Evolutionary conservation across 1,140 invertebrate genomes (phyloP).

Genomic region (Subanguina moxae): DNA sequence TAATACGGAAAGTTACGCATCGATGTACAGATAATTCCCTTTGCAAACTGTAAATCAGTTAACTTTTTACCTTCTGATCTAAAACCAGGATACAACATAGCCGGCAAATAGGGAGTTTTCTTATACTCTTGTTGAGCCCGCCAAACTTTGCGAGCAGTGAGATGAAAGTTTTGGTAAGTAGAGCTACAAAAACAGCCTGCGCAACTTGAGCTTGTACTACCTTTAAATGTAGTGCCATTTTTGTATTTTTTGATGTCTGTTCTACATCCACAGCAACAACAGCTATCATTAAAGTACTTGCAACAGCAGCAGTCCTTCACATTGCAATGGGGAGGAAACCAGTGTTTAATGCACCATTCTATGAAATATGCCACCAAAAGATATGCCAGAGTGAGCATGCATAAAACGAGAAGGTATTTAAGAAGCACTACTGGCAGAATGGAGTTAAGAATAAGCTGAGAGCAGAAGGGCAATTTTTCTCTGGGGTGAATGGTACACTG

Average conservation of each 20-base stretch:
- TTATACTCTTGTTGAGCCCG: neutral
- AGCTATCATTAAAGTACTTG: too few species aligned
- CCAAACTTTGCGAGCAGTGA: neutral
- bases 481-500: slow-evolving; percentile 45
- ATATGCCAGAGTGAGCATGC: slow-evolving; percentile 48
- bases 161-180: too few species aligned
- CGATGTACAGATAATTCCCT: too few species aligned
- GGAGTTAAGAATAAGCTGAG: slow-evolving; percentile 42
- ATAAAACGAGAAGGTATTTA: slow-evolving; percentile 52
- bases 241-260: neutral
- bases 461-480: slow-evolving; percentile 44
- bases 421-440: slow-evolving; percentile 48
- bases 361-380: slow-evolving; percentile 54
- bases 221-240: neutral
- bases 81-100: neutral
- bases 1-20: too few species aligned
- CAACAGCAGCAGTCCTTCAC: neutral
- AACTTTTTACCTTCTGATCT: too few species aligned
- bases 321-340: slow-evolving; percentile 18
- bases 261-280: neutral
- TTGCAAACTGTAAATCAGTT: too few species aligned
- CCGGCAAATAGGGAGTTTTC: neutral
- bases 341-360: slow-evolving; percentile 42
- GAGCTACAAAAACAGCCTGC: too few species aligned
- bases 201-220: neutral